Evolutionary conservation across 2,113 vertebrate genomes (phyloP).

Genomic region (Laticauda laticaudata): DNA sequence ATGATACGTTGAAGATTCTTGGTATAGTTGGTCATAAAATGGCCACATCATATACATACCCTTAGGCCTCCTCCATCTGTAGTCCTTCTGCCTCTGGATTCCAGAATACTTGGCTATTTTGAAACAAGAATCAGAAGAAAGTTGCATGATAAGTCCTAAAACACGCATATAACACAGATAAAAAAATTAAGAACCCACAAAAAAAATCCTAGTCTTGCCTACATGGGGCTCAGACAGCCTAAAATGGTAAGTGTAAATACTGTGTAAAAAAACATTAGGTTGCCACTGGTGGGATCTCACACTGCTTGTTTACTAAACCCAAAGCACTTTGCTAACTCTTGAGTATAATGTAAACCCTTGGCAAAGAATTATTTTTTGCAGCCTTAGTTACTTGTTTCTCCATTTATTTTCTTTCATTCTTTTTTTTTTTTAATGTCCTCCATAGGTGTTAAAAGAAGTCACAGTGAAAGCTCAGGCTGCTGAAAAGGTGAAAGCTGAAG

Average conservation of each 20-base stretch:
- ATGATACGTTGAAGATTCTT: background rate
- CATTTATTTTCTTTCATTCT: constrained; percentile 5
- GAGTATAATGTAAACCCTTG: background rate
- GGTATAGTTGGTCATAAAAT: background rate
- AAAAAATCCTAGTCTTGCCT: background rate
- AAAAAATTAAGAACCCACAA: background rate
- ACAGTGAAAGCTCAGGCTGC: constrained; percentile 92
- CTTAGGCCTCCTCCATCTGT: background rate
- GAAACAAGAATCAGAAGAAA: background rate
- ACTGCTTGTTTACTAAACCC: background rate
- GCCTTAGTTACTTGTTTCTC: background rate
- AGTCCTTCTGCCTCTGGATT: background rate
- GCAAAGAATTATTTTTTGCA: background rate
- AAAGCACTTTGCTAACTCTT: background rate
- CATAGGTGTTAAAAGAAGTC: constrained; percentile 92
- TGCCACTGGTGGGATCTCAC: background rate
- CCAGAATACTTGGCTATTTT: background rate
- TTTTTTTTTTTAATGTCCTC: background rate
- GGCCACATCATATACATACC: background rate
- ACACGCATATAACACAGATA: background rate
- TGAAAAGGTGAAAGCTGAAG: constrained; percentile 88
- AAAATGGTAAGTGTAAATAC: background rate
- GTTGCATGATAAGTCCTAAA: background rate
- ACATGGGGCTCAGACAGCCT: background rate
- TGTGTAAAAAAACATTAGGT: background rate